Base-by-base conservation (phyloP, 2,888 invertebrate genomes). In the Cheiracanthium punctorium region DNA sequence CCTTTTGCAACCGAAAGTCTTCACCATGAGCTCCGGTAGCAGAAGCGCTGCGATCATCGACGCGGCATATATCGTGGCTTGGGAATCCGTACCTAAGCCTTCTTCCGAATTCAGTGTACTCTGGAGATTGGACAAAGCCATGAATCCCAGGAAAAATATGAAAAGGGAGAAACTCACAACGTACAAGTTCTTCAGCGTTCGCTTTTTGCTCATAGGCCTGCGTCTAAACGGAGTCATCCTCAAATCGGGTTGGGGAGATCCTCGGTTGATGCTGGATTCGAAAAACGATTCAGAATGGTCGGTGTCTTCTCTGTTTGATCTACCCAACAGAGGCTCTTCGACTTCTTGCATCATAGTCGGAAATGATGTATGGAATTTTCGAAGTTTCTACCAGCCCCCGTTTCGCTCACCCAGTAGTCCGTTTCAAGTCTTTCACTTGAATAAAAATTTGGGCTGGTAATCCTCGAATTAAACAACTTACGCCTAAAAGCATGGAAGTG, bases 1-100 rank as follows among this genome's bases (percentile, higher is more conserved):
- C 69, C 75, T 70, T 58, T 89, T 89, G 69, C 85, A 88, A 0
- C 89, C 89, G 5, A 89, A 33, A 5, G 48, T 69, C 30, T 82
- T 89, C 29, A 89, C 88, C 52, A 89, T 65, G 17, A 85, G 43
- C 41, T 87, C 96, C 72, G 98, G 98, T 88, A 98, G 95, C 92
- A 99, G 97, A 92, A 98, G 96, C 92, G 98, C 98, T 84, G 98
- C 98, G n/a, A 98, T 94, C 81, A 98, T 97, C 88, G 82, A 76
- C 0, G 76, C 24, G 41, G 96, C 96, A 92, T 98, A 99, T 90
- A 98, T 95, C 58, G 97, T 96, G 90, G 96, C 95, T 85, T 97
- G 93, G 4, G 97, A 97, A 2, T 96, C 96, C 0, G 97, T 97
- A 48, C 98, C 98, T 72, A 98, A 93, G 72, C 97, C 97, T 90